Base-by-base conservation (phyloP, 2,797 vertebrate species). In the Macropus fuliginosus region DNA sequence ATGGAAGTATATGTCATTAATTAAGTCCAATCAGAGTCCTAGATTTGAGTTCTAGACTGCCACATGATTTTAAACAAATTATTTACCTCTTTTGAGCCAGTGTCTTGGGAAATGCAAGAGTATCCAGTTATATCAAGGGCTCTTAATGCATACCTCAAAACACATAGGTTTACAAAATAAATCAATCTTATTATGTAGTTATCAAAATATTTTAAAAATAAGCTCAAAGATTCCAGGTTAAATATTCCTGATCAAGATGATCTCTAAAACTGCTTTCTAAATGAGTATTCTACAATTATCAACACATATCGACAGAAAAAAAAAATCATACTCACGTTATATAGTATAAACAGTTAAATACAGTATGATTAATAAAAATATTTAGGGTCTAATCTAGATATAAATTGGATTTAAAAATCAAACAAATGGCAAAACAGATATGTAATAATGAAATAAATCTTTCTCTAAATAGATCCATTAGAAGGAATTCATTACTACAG, bases 341-440 rank as follows among this genome's bases (percentile, higher is more conserved):
- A 93, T 9, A 46, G 18, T 55, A 96, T 91, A 14, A 96, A n/a
- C 13, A 93, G 5, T 62, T 81, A 81, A 81, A 81, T 81, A 40
- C 18, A 81, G 5, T 95, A 56, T 27, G 1, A 95, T 46, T 50
- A n/a, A 91, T 54, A n/a, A 93, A 81, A 81, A 81, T 18, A 92
- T 74, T 90, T 87, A 59, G 28, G 50, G 27, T 95, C 97, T 18
- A 54, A 46, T 31, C 56, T 56, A 50, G 18, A 66, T 0, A 94
- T n/a, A 94, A 94, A 93, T 0, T 28, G 0, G 90, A 94, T 90
- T 62, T 95, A 94, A 92, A 93, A 87, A 46, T 27, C 21, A 50
- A 87, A 50, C 40, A 87, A 50, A 87, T 87, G 74, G 24, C 40
- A 87, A 87, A 46, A 50, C 27, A 11, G 40, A 87, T 50, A 46